Conservation (phyloP, 2,113 vertebrate genomes). For the Chunga burmeisteri region DNA sequence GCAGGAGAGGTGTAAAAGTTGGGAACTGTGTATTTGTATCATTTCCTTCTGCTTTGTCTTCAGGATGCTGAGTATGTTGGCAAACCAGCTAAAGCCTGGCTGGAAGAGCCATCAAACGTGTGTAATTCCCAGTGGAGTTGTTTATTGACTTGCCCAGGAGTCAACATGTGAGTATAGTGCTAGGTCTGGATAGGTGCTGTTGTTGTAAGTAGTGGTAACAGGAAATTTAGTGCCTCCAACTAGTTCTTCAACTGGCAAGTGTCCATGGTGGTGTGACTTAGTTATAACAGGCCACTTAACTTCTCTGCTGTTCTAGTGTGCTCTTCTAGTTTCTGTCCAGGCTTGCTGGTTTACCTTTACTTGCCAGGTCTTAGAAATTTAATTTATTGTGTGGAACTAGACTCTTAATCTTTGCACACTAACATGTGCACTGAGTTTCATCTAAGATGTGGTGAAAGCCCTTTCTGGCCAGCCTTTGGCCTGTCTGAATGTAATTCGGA, state of each 20-base stretch:
- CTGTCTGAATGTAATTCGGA: background rate
- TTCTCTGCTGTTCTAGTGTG: background rate
- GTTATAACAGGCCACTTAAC: background rate
- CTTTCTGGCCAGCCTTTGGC: background rate
- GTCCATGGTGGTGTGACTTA: accelerated
- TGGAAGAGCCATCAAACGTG: background rate
- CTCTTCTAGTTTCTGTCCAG: background rate
- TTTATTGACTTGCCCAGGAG: no score
- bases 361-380: background rate
- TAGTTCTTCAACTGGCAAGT: background rate
- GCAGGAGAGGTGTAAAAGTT: background rate
- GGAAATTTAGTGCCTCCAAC: background rate
- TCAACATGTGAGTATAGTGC: background rate
- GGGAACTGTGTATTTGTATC: no score
- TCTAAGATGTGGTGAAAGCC: accelerated
- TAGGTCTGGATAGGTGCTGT: background rate
- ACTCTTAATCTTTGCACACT: background rate
- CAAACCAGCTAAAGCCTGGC: background rate
- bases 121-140: background rate
- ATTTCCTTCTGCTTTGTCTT: background rate
- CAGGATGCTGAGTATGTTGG: background rate
- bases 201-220: background rate
- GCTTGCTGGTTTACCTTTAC: background rate
- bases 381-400: background rate
- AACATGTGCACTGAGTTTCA: accelerated